phyloP scores from a whole-genome alignment of 2,888 invertebrate species.

The Microctonus brassicae region DNA sequence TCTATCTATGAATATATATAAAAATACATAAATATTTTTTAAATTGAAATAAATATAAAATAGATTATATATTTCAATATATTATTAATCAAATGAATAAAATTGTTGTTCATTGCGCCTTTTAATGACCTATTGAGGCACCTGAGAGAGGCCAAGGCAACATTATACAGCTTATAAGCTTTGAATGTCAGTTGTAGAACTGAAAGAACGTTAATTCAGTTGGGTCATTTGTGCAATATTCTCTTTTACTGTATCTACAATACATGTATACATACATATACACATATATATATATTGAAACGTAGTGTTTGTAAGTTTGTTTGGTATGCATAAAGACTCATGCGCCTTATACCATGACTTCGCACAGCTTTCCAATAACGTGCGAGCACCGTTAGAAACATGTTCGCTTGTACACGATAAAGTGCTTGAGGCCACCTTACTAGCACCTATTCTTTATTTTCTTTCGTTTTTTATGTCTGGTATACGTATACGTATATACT shows the following conservation, averaged over 20 bases:
- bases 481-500: background rate
- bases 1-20: background rate
- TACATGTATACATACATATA: background rate
- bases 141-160: conserved; percentile 1
- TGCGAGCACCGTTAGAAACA: conserved; percentile 35
- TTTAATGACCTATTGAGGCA: conserved; percentile 22
- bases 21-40: background rate
- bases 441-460: conserved; percentile 9
- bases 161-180: background rate
- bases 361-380: conserved; percentile 37
- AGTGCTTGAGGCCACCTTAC: conserved; percentile 30
- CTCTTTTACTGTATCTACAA: background rate
- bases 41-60: background rate
- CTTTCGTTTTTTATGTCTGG: background rate
- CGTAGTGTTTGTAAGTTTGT: background rate
- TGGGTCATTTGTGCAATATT: conserved; percentile 28
- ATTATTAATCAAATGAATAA: background rate
- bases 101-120: background rate
- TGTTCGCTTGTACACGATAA: conserved; percentile 31
- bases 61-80: background rate
- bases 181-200: conserved; percentile 17
- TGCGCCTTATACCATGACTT: conserved; percentile 15
- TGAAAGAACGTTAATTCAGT: conserved; percentile 12
- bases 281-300: background rate
- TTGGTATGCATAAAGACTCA: conserved; percentile 14